phyloP scores from a whole-genome alignment of 2,888 invertebrate species.

The Brachynemurus nebulosus region DNA sequence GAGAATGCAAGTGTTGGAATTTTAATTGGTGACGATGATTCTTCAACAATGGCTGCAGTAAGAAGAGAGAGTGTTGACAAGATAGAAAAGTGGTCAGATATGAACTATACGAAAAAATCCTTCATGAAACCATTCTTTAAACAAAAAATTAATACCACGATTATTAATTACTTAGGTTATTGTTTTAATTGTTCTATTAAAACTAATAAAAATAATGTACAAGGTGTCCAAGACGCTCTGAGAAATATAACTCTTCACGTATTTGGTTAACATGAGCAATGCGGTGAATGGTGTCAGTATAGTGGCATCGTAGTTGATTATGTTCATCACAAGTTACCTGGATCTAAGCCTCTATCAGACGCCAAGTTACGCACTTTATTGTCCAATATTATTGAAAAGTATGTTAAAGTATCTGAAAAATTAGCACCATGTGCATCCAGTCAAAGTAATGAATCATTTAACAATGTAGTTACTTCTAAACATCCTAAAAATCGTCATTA shows the following conservation, averaged over 20 bases:
- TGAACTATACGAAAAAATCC: conserved; percentile 13
- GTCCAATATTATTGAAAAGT: neutral
- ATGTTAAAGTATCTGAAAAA: conserved; percentile 15
- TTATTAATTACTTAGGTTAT: too few species aligned
- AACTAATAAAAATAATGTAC: too few species aligned
- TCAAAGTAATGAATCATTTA: conserved; percentile 15
- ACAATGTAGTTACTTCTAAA: conserved; percentile 12
- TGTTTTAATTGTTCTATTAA: too few species aligned
- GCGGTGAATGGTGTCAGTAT: too few species aligned
- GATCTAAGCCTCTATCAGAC: conserved; percentile 1
- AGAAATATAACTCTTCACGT: too few species aligned
- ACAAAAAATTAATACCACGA: conserved; percentile 10
- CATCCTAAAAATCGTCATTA: conserved; percentile 15
- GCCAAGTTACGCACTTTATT: neutral
- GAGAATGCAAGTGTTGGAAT: conserved; percentile 12
- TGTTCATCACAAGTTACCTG: conserved; percentile 3
- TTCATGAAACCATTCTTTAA: conserved; percentile 13
- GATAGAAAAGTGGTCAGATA: conserved; percentile 12
- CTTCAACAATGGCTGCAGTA: conserved; percentile 15
- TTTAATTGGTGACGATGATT: conserved; percentile 17
- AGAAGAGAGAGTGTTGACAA: conserved; percentile 10
- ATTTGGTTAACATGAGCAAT: too few species aligned
- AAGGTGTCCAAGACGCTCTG: too few species aligned
- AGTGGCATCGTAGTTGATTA: too few species aligned
- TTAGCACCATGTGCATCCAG: conserved; percentile 15